Percentiles rank a stretch among this genome's conserved stretches.
These are phyloP conservation scores for Diorhabda carinulata DNA, from an alignment of 1,140 invertebrate genomes.

Conservation along the genomic window DNA sequence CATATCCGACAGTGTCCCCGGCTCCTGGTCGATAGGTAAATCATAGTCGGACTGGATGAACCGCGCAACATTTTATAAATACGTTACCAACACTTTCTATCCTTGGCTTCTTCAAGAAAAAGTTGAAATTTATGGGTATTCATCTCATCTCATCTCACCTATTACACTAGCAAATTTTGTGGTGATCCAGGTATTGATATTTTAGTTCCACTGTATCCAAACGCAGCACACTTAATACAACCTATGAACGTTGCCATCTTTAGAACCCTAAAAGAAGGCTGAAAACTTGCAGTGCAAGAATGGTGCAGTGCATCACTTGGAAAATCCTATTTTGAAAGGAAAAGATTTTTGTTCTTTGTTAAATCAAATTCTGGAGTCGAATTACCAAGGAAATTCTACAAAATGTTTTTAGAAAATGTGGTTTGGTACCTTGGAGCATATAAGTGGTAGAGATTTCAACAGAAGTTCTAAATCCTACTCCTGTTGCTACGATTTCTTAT, in stretches of 20 bases:
- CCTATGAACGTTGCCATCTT: slow-evolving; percentile 47
- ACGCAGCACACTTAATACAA: slow-evolving; percentile 46
- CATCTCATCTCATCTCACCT: slow-evolving; percentile 46
- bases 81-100: slow-evolving; percentile 45
- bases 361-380: neutral
- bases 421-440: neutral
- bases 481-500: too few relatives aligned
- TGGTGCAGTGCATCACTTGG: neutral
- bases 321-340: neutral
- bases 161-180: slow-evolving; percentile 45
- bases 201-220: slow-evolving; percentile 46
- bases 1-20: slow-evolving; percentile 12
- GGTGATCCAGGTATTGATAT: slow-evolving; percentile 41
- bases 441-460: neutral
- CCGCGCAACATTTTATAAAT: slow-evolving; percentile 47
- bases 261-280: slow-evolving; percentile 29
- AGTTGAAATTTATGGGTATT: slow-evolving; percentile 39
- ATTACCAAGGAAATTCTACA: neutral
- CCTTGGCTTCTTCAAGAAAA: slow-evolving; percentile 29
- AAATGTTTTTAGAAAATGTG: neutral
- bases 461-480: too few relatives aligned
- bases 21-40: slow-evolving; percentile 35
- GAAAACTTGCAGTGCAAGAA: slow-evolving; percentile 26
- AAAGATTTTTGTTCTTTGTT: neutral
- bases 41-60: slow-evolving; percentile 48